These are phyloP conservation scores for Bursaphelenchus okinawaensis DNA, from an alignment of 2,888 invertebrate genomes.

Conservation along the genomic window DNA sequence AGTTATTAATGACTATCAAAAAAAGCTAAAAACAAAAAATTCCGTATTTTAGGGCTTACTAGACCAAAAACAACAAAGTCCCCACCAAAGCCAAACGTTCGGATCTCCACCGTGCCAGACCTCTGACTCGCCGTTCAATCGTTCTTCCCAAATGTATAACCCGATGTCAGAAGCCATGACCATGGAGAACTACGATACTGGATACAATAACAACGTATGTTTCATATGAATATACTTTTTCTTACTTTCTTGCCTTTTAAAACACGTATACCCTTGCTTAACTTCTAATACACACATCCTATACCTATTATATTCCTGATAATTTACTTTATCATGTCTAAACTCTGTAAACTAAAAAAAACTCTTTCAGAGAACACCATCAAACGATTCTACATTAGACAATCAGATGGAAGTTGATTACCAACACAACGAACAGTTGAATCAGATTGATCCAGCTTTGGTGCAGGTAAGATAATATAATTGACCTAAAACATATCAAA, in stretches of 20 bases:
- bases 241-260: too few species aligned
- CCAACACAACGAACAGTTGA: neutral
- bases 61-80: slow-evolving; percentile 22
- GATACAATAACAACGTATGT: too few species aligned
- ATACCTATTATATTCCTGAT: too few species aligned
- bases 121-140: neutral
- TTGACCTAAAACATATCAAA: neutral
- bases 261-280: too few species aligned
- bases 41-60: slow-evolving; percentile 32
- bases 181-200: neutral
- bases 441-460: slow-evolving; percentile 7
- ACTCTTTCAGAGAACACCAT: slow-evolving; percentile 14
- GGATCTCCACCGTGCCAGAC: slow-evolving; percentile 12
- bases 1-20: too few species aligned
- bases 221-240: too few species aligned
- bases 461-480: slow-evolving; percentile 14
- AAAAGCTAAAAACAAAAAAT: too few species aligned
- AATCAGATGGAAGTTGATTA: slow-evolving; percentile 26
- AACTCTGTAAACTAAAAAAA: neutral
- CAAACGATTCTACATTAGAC: slow-evolving; percentile 16
- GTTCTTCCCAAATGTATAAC: neutral
- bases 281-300: too few species aligned
- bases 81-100: slow-evolving; percentile 13
- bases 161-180: neutral
- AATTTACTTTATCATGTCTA: neutral